Conservation (phyloP, 2,888 invertebrate species). For the Plebejus melissa region DNA sequence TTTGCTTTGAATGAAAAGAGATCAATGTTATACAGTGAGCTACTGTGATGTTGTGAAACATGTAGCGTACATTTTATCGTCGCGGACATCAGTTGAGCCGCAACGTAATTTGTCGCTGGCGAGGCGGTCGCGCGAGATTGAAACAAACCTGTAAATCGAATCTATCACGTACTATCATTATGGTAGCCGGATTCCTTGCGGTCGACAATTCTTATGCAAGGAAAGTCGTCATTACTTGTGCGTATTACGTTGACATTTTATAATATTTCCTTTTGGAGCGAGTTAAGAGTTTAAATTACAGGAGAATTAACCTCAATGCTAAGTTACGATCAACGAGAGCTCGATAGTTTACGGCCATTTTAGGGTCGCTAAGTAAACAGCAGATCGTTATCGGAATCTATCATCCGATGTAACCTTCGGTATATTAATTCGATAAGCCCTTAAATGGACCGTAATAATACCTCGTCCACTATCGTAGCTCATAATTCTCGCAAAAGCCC, state of each 20-base stretch:
- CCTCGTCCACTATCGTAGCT: slow-evolving; percentile 51
- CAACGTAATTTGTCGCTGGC: slow-evolving; percentile 64
- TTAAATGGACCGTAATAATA: slow-evolving; percentile 26
- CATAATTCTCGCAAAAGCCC: slow-evolving; percentile 56
- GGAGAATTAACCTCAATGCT: not conserved
- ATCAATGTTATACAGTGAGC: slow-evolving; percentile 5
- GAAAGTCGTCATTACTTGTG: slow-evolving; percentile 35
- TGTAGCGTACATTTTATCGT: slow-evolving; percentile 44
- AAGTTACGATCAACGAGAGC: not conserved
- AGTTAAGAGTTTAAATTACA: not conserved
- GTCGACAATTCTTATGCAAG: slow-evolving; percentile 51
- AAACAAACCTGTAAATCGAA: slow-evolving; percentile 73
- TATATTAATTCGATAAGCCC: slow-evolving; percentile 23
- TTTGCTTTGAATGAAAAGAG: slow-evolving; percentile 18
- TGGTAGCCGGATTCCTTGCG: slow-evolving; percentile 62
- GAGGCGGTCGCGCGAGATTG: slow-evolving; percentile 59
- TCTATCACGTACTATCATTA: slow-evolving; percentile 72
- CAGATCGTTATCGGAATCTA: slow-evolving; percentile 13
- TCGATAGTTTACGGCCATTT: slow-evolving; percentile 3
- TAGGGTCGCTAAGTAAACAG: not conserved
- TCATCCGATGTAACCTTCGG: slow-evolving; percentile 32
- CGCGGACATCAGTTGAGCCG: slow-evolving; percentile 62
- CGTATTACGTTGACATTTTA: slow-evolving; percentile 11
- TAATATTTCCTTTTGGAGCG: not conserved
- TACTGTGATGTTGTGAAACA: slow-evolving; percentile 27